Evolutionary conservation across 37 sponge, comb jelly and placozoan species (phyloP).

Genomic region (Chondrosia reniformis): DNA sequence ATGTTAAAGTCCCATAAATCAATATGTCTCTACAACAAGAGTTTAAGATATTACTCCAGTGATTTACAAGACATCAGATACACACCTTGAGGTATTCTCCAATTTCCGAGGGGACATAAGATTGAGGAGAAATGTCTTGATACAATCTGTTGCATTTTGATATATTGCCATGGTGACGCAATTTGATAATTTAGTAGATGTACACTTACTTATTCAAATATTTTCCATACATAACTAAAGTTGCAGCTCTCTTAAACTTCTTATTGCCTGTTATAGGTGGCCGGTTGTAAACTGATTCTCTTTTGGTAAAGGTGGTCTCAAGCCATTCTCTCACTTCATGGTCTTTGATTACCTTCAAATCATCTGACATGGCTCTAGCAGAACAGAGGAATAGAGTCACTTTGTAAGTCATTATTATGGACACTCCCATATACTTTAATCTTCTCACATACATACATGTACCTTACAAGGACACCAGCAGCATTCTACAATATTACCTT

Average conservation of each 20-base stretch:
- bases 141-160: not conserved
- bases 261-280: not conserved
- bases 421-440: no score
- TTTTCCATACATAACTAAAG: conserved; percentile 45
- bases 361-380: no score
- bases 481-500: no score
- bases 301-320: conserved; percentile 52
- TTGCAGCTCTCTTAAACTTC: conserved; percentile 50
- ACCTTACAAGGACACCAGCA: no score
- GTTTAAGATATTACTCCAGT: not conserved
- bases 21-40: not conserved
- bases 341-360: conserved; percentile 20
- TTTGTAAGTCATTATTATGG: no score
- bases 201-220: conserved; percentile 40
- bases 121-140: conserved; percentile 5
- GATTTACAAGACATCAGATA: not conserved
- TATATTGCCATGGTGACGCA: not conserved
- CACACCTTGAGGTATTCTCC: conserved; percentile 10
- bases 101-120: not conserved
- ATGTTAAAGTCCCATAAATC: conserved; percentile 75
- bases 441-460: no score
- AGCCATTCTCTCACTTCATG: conserved; percentile 68
- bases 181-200: no score
- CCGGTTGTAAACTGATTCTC: not conserved
- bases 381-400: no score